These are phyloP conservation scores for Megalonaias nervosa DNA, from an alignment of 1,140 invertebrate genomes.

Conservation along the genomic window DNA sequence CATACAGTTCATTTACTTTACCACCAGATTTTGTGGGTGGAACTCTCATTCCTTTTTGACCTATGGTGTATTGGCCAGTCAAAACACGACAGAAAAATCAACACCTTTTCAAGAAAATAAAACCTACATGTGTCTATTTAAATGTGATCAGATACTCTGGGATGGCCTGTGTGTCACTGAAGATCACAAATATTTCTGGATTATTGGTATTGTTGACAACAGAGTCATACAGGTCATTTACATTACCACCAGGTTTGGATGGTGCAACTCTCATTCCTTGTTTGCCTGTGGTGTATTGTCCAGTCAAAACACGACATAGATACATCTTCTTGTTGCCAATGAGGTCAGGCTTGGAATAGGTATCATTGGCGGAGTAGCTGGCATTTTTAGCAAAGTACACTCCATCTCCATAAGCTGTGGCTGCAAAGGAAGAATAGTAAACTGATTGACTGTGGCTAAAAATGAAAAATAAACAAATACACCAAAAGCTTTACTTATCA, in stretches of 20 bases:
- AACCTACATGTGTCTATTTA: neutral
- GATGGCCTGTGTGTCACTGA: constrained; percentile 57
- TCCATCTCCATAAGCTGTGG: too few species aligned
- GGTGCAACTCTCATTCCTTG: constrained; percentile 40
- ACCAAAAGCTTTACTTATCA: too few species aligned
- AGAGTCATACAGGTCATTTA: constrained; percentile 45
- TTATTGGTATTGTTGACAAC: constrained; percentile 34
- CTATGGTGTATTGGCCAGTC: rapidly evolving
- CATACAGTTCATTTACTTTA: too few species aligned
- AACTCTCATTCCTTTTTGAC: rapidly evolving
- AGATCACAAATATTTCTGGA: constrained; percentile 54
- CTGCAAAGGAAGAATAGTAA: too few species aligned
- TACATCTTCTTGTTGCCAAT: constrained; percentile 41
- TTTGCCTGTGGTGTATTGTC: constrained; percentile 35
- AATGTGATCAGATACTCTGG: constrained; percentile 55
- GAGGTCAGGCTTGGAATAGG: constrained; percentile 38
- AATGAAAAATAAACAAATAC: too few species aligned
- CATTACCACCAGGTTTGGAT: neutral
- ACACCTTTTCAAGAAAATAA: too few species aligned
- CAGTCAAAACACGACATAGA: constrained; percentile 43
- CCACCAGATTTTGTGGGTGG: too few species aligned
- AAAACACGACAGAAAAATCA: too few species aligned
- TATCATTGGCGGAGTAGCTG: neutral
- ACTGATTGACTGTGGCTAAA: too few species aligned
- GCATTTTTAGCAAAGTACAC: too few species aligned